phyloP scores from a whole-genome alignment of 2,888 invertebrate species.

The Sesamia inferens region DNA sequence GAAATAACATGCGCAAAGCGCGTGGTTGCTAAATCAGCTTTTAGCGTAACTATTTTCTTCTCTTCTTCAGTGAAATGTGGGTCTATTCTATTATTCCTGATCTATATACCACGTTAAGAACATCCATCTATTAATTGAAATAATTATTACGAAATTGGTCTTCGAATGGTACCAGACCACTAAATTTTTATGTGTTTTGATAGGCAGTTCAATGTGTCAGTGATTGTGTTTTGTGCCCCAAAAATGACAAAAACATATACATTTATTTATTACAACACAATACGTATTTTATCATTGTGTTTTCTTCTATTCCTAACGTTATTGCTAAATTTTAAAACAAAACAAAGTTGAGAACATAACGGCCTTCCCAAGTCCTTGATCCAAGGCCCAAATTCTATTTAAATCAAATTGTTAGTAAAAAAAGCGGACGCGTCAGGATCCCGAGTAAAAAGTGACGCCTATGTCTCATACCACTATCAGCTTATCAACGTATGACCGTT shows the following conservation, averaged over 20 bases:
- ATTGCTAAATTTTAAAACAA: neutral
- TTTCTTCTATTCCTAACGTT: conserved; percentile 7
- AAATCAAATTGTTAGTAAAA: neutral
- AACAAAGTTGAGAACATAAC: too few relatives aligned
- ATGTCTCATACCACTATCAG: conserved; percentile 7
- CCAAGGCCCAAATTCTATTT: neutral
- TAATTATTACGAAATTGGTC: neutral
- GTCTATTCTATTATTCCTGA: neutral
- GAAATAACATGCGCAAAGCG: conserved; percentile 31
- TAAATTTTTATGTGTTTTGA: conserved; percentile 35
- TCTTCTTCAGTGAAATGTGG: neutral
- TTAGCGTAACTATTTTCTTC: neutral
- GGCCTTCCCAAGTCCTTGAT: neutral
- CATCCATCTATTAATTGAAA: neutral
- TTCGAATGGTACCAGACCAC: conserved; percentile 35
- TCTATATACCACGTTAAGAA: neutral
- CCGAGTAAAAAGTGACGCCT: neutral
- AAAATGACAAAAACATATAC: conserved; percentile 46
- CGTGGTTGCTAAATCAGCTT: conserved; percentile 10
- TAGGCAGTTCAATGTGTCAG: conserved; percentile 53
- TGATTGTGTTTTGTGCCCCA: conserved; percentile 35
- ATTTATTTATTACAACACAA: conserved; percentile 24
- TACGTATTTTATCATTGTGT: conserved; percentile 19
- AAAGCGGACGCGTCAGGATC: neutral
- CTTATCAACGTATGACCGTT: conserved; percentile 41